Evolutionary conservation across 2,113 vertebrate species (phyloP).

Genomic region (Corvus moneduloides): DNA sequence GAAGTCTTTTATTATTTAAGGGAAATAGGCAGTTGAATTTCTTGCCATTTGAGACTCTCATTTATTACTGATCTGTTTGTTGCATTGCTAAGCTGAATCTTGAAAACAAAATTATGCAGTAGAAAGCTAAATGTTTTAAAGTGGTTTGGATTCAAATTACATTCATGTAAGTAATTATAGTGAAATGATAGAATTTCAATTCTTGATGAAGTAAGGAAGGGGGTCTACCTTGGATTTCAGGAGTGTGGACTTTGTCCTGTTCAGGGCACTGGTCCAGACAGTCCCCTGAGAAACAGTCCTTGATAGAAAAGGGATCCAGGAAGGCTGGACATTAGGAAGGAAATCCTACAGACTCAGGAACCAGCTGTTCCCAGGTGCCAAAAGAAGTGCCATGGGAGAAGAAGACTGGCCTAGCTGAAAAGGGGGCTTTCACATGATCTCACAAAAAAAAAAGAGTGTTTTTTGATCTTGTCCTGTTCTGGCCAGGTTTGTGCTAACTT

Average conservation of each 20-base stretch:
- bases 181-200: neutral
- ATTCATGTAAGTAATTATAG: neutral
- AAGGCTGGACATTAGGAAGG: neutral
- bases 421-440: neutral
- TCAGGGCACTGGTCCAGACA: neutral
- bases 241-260: neutral
- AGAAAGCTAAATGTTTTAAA: neutral
- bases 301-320: neutral
- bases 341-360: neutral
- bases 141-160: neutral
- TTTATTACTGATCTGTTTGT: neutral
- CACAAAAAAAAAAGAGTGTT: neutral
- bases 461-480: neutral
- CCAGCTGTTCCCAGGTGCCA: neutral
- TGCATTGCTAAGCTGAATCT: neutral
- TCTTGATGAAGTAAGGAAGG: neutral
- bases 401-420: neutral
- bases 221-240: neutral
- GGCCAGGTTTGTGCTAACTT: neutral
- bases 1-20: neutral
- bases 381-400: neutral
- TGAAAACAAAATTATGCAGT: neutral
- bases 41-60: neutral
- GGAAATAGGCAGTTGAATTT: neutral
- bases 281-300: neutral